Evolutionary conservation across 2,888 invertebrate genomes (phyloP), one percentile per base, ranked within the genome.

Genomic region (Epinotia brunnichana): DNA sequence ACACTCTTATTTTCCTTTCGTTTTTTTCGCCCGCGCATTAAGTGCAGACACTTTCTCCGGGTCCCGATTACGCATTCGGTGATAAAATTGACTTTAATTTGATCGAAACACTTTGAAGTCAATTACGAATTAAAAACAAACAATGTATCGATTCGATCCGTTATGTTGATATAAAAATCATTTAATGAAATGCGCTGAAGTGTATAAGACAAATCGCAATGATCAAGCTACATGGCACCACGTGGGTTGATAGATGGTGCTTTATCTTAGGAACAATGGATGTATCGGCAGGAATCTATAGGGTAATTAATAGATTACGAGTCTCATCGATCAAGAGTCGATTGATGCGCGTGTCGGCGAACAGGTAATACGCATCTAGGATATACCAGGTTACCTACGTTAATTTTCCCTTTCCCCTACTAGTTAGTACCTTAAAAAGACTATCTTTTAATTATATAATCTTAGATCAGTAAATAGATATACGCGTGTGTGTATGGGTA

Each of bases 291-390:
- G 85, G 86, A 83, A 89, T 88, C 87, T 84, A 83, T 82, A 78
- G 78, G 82, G 88, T 92, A 92, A 92, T 93, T 92, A 92, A 92
- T 90, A 90, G 88, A 87, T 90, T 84, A 88, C 79, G 77, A 77
- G 76, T 79, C 79, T 80, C 85, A 91, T 92, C 91, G 82, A 92
- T 91, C 92, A 89, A 77, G 69, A 76, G 80, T 81, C 81, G 79
- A 78, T 77, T 77, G 76, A 74, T 73, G 62, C 69, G 60, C 69
- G 41, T 44, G 61, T 63, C 63, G 59, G 44, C 56, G 75, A 51
- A 17, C 67, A 57, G 29, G 68, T 73, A 69, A 61, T 48, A 62
- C 62, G 17, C 35, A 69, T 68, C 73, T 69, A 69, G 63, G 63
- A 35, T 67, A 24, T 62, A 72, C 56, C 35, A 19, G 62, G 29